phyloP scores from a whole-genome alignment of 1,140 invertebrate species.

The Drosophila persimilis region DNA sequence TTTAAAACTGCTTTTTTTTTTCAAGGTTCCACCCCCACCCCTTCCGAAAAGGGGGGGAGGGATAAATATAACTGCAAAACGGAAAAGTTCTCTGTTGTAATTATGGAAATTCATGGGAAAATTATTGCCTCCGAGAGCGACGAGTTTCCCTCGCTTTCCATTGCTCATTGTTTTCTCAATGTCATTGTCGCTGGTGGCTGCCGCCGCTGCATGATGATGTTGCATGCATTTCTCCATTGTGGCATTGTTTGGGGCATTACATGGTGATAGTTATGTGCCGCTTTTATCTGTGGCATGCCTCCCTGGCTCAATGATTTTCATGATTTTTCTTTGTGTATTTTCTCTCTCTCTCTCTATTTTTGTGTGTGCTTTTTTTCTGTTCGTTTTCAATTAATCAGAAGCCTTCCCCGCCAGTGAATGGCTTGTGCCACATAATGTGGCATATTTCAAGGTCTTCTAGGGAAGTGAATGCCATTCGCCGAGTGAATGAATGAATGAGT shows the following conservation, averaged over 20 bases:
- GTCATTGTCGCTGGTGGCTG: conserved; percentile 50
- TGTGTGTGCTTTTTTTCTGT: conserved; percentile 19
- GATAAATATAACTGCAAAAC: not conserved
- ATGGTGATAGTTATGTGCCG: conserved; percentile 42
- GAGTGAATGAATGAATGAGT: conserved; percentile 12
- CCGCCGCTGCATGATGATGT: conserved; percentile 39
- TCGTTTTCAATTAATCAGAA: conserved; percentile 76
- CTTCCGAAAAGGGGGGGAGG: not conserved
- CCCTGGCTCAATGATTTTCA: conserved; percentile 27
- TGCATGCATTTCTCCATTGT: conserved; percentile 59
- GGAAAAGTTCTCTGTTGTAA: conserved; percentile 50
- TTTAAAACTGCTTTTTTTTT: conserved; percentile 42
- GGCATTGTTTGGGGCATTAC: conserved; percentile 59
- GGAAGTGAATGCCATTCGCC: conserved; percentile 41
- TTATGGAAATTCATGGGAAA: conserved; percentile 70
- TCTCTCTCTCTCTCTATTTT: conserved; percentile 8
- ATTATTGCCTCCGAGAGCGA: conserved; percentile 56
- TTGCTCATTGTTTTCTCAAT: conserved; percentile 45
- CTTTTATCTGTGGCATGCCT: conserved; percentile 32
- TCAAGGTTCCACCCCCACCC: conserved; percentile 50
- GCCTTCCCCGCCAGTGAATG: conserved; percentile 19
- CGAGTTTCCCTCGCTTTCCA: conserved; percentile 10
- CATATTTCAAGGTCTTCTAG: conserved; percentile 52
- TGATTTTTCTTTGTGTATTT: conserved; percentile 17
- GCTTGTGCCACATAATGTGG: conserved; percentile 9